phyloP scores from a whole-genome alignment of 2,797 vertebrate genomes.

The Acrossocheilus wenchowensis region DNA sequence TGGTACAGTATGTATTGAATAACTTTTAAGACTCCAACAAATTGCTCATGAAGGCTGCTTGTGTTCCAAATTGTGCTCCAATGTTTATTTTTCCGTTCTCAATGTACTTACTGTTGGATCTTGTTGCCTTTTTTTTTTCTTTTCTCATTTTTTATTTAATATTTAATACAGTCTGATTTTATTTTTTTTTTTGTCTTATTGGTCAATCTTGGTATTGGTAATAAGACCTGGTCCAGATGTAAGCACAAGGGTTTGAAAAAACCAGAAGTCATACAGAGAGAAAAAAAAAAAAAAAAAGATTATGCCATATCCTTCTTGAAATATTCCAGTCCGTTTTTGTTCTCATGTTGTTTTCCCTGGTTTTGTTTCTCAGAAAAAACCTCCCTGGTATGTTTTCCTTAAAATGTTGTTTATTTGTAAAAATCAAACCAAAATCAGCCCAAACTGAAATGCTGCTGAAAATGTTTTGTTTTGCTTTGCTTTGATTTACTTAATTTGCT shows the following conservation, averaged over 20 bases:
- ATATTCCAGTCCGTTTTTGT: neutral
- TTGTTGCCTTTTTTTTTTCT: conserved; percentile 25
- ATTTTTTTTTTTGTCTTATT: neutral
- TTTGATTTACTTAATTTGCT: neutral
- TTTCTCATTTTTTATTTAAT: neutral
- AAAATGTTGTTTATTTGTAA: neutral
- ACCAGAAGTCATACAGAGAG: conserved; percentile 53
- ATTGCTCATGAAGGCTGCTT: conserved; percentile 59
- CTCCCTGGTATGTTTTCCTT: neutral
- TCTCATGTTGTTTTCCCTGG: neutral
- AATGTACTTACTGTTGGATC: conserved; percentile 40
- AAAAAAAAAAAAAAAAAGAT: conserved; percentile 48
- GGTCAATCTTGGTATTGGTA: conserved; percentile 44
- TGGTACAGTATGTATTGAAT: conserved; percentile 29
- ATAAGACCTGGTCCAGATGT: conserved; percentile 31
- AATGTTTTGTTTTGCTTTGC: conserved; percentile 23
- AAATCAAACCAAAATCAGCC: neutral
- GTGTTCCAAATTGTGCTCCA: conserved; percentile 54
- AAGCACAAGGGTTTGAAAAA: conserved; percentile 47
- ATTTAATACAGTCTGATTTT: neutral
- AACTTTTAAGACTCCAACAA: conserved; percentile 33
- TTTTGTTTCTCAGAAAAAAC: neutral
- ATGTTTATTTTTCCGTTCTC: conserved; percentile 48
- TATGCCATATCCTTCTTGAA: neutral
- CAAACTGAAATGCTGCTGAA: neutral